Conservation (phyloP, 2,797 vertebrate genomes). For the Darevskia nairensis region DNA sequence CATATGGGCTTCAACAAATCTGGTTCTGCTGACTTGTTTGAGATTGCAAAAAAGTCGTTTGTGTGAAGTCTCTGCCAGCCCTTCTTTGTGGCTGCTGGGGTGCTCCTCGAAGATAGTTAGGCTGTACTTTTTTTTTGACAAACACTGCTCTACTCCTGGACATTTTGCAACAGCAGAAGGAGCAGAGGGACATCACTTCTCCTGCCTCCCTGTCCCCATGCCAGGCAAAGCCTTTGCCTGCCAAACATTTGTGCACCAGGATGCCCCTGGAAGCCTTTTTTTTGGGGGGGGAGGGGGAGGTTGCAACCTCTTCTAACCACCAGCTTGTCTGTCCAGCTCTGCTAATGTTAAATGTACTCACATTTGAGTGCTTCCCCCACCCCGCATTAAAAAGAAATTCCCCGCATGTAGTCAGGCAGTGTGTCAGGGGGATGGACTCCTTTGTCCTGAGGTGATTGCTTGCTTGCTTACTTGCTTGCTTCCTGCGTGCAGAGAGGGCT, state of each 20-base stretch:
- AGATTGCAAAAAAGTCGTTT: too few species aligned
- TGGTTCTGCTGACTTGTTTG: neutral
- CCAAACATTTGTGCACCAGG: neutral
- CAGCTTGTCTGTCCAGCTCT: neutral
- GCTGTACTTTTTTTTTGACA: too few species aligned
- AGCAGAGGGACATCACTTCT: too few species aligned
- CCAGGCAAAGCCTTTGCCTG: neutral
- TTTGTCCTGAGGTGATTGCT: neutral
- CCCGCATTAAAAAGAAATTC: neutral
- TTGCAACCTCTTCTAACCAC: too few species aligned
- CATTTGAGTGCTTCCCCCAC: neutral
- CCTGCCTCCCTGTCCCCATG: too few species aligned
- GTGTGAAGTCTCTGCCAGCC: neutral
- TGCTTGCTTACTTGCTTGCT: too few species aligned
- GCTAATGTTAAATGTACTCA: neutral
- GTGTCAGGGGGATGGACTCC: too few species aligned
- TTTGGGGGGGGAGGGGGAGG: too few species aligned
- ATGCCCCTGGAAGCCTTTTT: neutral
- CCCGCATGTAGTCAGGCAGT: neutral
- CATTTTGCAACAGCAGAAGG: too few species aligned
- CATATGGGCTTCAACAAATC: neutral
- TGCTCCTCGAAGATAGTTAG: too few species aligned
- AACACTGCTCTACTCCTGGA: too few species aligned
- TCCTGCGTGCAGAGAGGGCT: neutral
- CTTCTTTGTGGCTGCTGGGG: neutral